Conservation (phyloP, 1,140 invertebrate species). For the Yoshiicerus persimilis region DNA sequence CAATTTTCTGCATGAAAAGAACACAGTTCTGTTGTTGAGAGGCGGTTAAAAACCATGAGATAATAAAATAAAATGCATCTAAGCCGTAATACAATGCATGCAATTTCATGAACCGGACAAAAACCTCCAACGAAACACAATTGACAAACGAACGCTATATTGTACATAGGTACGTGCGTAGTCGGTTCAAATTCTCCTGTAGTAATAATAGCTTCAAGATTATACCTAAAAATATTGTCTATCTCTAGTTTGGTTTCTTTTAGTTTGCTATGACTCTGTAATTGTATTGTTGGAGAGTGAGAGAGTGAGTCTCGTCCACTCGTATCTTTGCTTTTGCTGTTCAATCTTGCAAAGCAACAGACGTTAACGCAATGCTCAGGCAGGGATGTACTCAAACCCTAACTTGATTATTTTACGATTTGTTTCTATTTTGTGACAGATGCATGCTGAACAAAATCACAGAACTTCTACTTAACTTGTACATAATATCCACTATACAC, state of each 20-base stretch:
- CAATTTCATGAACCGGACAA: not conserved
- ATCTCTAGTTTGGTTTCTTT: not conserved
- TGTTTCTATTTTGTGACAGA: not conserved
- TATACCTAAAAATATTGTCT: not conserved
- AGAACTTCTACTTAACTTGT: not conserved
- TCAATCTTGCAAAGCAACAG: not conserved
- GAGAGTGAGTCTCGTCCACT: too few species aligned
- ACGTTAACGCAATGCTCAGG: not conserved
- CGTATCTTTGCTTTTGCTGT: not conserved
- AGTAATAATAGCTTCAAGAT: not conserved
- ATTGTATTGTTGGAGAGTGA: not conserved
- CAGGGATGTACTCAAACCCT: not conserved
- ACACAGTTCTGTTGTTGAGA: constrained; percentile 5
- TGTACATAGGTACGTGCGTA: not conserved
- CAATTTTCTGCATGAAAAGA: constrained; percentile 22
- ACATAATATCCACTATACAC: not conserved
- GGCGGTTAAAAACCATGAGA: constrained; percentile 21
- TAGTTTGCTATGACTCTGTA: not conserved
- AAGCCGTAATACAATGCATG: not conserved
- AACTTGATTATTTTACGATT: constrained; percentile 4
- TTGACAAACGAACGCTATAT: not conserved
- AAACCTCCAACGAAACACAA: not conserved
- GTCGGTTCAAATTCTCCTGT: not conserved
- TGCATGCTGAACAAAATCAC: not conserved
- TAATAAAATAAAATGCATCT: constrained; percentile 16